Conservation (phyloP, 2,888 invertebrate genomes). For the Drosophila peninsularis region DNA sequence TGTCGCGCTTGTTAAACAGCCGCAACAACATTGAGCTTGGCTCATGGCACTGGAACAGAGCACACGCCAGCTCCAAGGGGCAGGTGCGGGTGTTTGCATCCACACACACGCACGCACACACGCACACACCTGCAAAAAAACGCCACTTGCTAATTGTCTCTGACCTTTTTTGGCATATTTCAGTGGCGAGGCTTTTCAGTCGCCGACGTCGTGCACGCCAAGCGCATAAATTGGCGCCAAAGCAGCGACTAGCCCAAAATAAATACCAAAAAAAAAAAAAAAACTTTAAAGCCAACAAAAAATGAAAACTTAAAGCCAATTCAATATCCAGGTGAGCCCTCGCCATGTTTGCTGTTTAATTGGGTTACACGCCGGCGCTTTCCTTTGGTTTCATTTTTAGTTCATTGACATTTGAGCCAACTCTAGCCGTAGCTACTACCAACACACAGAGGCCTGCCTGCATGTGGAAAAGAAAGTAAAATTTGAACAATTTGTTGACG, state of each 20-base stretch:
- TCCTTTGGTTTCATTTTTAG: constrained; percentile 47
- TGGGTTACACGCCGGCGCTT: constrained; percentile 63
- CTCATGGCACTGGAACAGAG: constrained; percentile 56
- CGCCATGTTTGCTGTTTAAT: constrained; percentile 27
- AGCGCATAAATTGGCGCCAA: constrained; percentile 56
- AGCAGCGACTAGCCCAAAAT: constrained; percentile 36
- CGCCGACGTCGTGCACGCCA: constrained; percentile 46
- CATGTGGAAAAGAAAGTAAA: constrained; percentile 77
- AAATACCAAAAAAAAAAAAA: constrained; percentile 43
- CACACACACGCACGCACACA: constrained; percentile 16
- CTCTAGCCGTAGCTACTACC: background rate
- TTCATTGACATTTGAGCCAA: constrained; percentile 68
- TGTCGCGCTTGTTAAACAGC: constrained; percentile 56
- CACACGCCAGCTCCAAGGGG: constrained; percentile 23
- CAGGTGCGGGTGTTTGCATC: constrained; percentile 62
- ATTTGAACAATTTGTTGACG: constrained; percentile 42
- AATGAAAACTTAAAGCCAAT: constrained; percentile 18
- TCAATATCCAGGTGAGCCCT: constrained; percentile 4
- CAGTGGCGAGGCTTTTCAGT: constrained; percentile 62
- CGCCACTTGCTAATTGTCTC: constrained; percentile 77
- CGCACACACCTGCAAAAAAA: constrained; percentile 39
- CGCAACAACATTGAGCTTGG: constrained; percentile 69
- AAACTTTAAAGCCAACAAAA: constrained; percentile 16
- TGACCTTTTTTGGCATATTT: constrained; percentile 75
- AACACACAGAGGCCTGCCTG: constrained; percentile 15